Percentiles rank a stretch among this genome's conserved stretches.
These are phyloP conservation scores for Drosophila ananassae DNA, from an alignment of 1,140 invertebrate genomes.

Conservation along the genomic window DNA sequence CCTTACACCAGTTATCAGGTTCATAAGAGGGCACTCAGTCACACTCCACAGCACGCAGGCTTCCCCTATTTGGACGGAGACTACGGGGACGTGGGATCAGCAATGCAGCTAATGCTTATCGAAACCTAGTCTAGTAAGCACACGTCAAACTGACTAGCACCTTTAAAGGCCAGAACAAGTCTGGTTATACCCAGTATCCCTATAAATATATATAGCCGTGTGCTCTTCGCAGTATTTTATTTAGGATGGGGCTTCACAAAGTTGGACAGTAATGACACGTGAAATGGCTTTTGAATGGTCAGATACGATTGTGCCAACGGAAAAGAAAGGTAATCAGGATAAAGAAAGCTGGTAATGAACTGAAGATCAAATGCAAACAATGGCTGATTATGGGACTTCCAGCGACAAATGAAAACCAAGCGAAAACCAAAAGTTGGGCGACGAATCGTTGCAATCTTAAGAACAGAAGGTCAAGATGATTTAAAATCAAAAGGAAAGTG, in stretches of 20 bases:
- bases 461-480: slow-evolving; percentile 24
- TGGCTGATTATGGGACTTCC: slow-evolving; percentile 38
- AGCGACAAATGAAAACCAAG: slow-evolving; percentile 21
- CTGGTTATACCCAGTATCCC: background rate
- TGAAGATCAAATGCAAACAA: slow-evolving; percentile 53
- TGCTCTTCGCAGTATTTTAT: slow-evolving; percentile 82
- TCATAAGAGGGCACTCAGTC: slow-evolving; percentile 25
- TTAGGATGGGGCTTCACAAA: slow-evolving; percentile 77
- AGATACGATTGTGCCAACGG: slow-evolving; percentile 68
- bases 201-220: slow-evolving; percentile 49
- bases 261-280: slow-evolving; percentile 81
- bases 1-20: slow-evolving; percentile 3
- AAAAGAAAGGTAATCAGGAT: slow-evolving; percentile 32
- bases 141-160: background rate
- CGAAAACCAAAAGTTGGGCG: slow-evolving; percentile 26
- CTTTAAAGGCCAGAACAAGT: background rate
- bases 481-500: slow-evolving; percentile 45
- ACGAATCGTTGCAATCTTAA: slow-evolving; percentile 21
- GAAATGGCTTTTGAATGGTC: slow-evolving; percentile 83
- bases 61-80: slow-evolving; percentile 4
- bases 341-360: slow-evolving; percentile 39
- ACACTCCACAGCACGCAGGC: slow-evolving; percentile 3
- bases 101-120: background rate
- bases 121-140: no score
- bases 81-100: slow-evolving; percentile 4